These are phyloP conservation scores for Oryzias dopingdopingensis DNA, from an alignment of 2,797 vertebrate species.

Conservation along the genomic window DNA sequence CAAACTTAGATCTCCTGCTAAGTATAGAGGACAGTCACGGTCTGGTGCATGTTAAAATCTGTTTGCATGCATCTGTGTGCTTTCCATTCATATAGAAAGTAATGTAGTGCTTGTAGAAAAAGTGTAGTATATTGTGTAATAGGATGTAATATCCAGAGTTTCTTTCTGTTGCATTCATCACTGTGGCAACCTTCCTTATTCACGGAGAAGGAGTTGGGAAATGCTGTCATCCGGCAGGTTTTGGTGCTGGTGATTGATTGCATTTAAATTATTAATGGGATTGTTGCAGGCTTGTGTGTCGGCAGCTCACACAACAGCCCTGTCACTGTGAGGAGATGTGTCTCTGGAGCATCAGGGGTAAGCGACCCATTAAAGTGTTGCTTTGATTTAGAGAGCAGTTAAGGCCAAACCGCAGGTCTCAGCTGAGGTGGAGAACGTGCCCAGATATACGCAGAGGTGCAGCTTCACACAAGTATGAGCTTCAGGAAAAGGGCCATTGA, in stretches of 20 bases:
- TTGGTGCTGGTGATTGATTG: slow-evolving; percentile 30
- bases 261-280: slow-evolving; percentile 29
- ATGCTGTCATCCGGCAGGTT: slow-evolving; percentile 2
- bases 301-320: slow-evolving; percentile 10
- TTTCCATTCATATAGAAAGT: no score
- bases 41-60: no score
- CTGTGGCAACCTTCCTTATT: not conserved
- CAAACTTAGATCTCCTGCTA: no score
- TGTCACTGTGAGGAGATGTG: slow-evolving; percentile 19
- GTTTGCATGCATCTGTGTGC: no score
- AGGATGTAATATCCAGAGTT: not conserved
- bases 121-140: no score
- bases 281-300: slow-evolving; percentile 13
- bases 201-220: not conserved
- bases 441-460: slow-evolving; percentile 12
- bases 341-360: slow-evolving; percentile 29
- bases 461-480: slow-evolving; percentile 7
- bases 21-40: no score
- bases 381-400: slow-evolving; percentile 57
- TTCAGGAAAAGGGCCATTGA: slow-evolving; percentile 31
- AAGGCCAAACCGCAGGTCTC: slow-evolving; percentile 38
- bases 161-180: not conserved
- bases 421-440: slow-evolving; percentile 18
- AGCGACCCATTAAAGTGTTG: slow-evolving; percentile 41
- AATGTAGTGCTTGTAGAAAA: no score